Percentiles rank a stretch among this genome's conserved stretches.
Conservation (phyloP, 2,113 vertebrate genomes). For the Pogona vitticeps region DNA sequence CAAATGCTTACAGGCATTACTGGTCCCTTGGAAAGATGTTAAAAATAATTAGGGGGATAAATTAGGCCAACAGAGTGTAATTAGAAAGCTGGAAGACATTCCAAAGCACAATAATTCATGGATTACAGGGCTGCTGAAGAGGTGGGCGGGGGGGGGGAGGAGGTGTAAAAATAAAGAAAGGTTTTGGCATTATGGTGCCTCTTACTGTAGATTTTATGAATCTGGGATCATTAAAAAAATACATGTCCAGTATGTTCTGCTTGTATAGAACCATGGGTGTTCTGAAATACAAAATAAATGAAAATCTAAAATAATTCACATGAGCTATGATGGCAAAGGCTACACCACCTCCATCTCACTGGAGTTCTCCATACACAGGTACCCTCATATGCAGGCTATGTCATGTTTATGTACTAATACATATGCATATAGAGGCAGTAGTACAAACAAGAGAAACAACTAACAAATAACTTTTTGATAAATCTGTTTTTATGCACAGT, state of each 20-base stretch:
- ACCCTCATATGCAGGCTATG: no score
- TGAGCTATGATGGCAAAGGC: not conserved
- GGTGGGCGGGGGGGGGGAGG: not conserved
- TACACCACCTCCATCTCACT: no score
- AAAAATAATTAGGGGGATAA: conserved; percentile 27
- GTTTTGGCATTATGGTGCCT: not conserved
- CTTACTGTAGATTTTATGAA: not conserved
- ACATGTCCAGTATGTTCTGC: not conserved
- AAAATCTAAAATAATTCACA: not conserved
- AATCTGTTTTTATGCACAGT: no score
- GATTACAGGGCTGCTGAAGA: not conserved
- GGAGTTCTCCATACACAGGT: no score
- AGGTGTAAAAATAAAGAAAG: not conserved
- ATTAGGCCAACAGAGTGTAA: not conserved
- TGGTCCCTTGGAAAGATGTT: not conserved
- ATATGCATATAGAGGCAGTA: no score
- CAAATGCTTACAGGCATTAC: not conserved
- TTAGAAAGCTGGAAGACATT: not conserved
- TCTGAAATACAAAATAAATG: not conserved
- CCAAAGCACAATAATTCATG: conserved; percentile 3
- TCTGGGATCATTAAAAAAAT: not conserved
- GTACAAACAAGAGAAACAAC: no score
- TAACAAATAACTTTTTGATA: no score
- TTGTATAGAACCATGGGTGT: not conserved
- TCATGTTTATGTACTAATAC: no score